Evolutionary conservation across 2,113 vertebrate species (phyloP).

Genomic region (Varanus salvator): DNA sequence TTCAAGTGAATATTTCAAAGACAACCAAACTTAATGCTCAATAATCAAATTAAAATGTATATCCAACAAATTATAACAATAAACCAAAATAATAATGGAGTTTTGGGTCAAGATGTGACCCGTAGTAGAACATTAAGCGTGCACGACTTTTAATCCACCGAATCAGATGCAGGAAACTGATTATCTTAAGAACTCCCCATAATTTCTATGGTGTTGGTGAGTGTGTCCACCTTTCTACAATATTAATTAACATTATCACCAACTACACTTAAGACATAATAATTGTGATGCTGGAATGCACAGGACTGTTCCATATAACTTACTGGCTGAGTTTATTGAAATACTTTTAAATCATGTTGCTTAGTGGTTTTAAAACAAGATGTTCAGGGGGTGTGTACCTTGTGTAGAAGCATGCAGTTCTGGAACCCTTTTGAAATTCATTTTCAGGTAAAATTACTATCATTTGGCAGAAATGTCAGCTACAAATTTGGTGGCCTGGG

Average conservation of each 20-base stretch:
- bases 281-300: neutral
- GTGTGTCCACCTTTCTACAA: neutral
- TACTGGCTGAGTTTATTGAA: neutral
- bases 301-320: neutral
- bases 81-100: neutral
- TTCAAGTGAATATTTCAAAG: neutral
- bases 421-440: too few species aligned
- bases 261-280: neutral
- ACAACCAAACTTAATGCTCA: neutral
- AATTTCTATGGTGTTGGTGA: neutral
- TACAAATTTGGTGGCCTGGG: too few species aligned
- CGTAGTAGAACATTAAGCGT: neutral
- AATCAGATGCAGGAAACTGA: neutral
- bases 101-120: neutral
- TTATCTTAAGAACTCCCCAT: neutral
- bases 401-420: too few species aligned
- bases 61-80: neutral
- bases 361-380: neutral
- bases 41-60: neutral
- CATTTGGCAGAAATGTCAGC: too few species aligned
- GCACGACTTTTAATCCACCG: neutral
- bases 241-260: neutral
- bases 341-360: neutral
- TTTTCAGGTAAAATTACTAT: too few species aligned
- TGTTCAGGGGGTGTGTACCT: too few species aligned